Base-by-base conservation (phyloP, 2,113 vertebrate genomes). In the Percina caprodes region DNA sequence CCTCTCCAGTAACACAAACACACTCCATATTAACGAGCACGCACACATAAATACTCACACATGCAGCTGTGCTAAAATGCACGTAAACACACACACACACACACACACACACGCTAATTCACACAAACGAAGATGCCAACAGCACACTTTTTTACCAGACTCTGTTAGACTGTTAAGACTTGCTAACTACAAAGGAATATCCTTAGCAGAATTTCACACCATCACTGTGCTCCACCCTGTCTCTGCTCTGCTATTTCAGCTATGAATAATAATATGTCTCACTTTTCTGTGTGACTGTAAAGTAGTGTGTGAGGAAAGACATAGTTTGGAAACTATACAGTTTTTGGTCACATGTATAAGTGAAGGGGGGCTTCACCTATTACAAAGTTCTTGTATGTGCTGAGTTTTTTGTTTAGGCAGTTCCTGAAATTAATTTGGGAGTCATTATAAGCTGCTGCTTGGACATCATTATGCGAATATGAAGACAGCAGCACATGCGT, bases 1-100 rank as follows among this genome's bases (percentile, higher is more conserved):
- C 86, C 61, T 82, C 62, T 76, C 76, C 88, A 84, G 79, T 78
- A 85, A 73, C 74, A 79, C 48, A 91, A 80, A 73, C 68, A 77
- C 67, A 69, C 16, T 54, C 65, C 23, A 19, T 63, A 63, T 35
- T 18, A 69, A 59, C 19, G 18, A 52, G 10, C 59, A 14, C 4
- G 4, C 46, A 33, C 26, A n/a, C 26, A 72, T 11, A 63, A 33
- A 52, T 54, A 55, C 46, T n/a, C 15, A 54, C 30, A 58, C 48
- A 52, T 5, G 46, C 33, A 63, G 45, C 15, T 30, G 11, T n/a
- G 49, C 49, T 11, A 21, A 21, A 21, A 55, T 54, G 26, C 13
- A 49, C 49, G 35, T 1, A n/a, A n/a, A n/a, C n/a, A n/a, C n/a
- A n/a, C n/a, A n/a, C n/a, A n/a, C n/a, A n/a, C n/a, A n/a, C n/a